phyloP scores from a whole-genome alignment of 2,888 invertebrate genomes.

The Drosophila algonquin region DNA sequence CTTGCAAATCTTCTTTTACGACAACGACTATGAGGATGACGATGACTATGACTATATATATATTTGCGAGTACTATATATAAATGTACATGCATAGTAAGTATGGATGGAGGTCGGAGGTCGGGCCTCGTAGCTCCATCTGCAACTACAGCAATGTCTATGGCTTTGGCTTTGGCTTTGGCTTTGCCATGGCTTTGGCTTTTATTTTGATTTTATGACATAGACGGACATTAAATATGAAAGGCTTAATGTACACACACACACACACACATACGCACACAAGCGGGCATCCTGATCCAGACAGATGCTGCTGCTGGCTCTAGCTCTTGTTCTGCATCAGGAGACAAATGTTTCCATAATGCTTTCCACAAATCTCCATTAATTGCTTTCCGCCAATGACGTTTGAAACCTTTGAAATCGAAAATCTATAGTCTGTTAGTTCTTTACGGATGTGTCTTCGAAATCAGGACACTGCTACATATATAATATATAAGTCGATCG shows the following conservation, averaged over 20 bases:
- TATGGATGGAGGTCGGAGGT: slow-evolving; percentile 21
- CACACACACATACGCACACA: not conserved
- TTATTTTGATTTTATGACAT: slow-evolving; percentile 66
- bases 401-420: too few species aligned
- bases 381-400: too few species aligned
- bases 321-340: not conserved
- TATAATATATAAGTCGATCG: too few species aligned
- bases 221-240: slow-evolving; percentile 59
- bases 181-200: slow-evolving; percentile 21
- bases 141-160: slow-evolving; percentile 2
- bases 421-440: too few species aligned
- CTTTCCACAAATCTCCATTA: not conserved
- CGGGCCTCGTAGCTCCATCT: slow-evolving; percentile 22
- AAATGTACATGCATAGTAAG: not conserved
- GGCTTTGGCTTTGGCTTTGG: slow-evolving; percentile 23
- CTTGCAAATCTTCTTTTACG: slow-evolving; percentile 50
- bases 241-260: slow-evolving; percentile 50
- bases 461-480: too few species aligned
- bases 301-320: too few species aligned
- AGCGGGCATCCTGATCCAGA: not conserved
- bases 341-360: slow-evolving; percentile 23
- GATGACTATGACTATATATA: slow-evolving; percentile 27
- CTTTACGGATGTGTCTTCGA: too few species aligned
- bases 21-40: slow-evolving; percentile 26
- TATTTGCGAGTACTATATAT: slow-evolving; percentile 4